phyloP scores from a whole-genome alignment of 2,113 vertebrate genomes.

The Epinephelus cyanopodus region DNA sequence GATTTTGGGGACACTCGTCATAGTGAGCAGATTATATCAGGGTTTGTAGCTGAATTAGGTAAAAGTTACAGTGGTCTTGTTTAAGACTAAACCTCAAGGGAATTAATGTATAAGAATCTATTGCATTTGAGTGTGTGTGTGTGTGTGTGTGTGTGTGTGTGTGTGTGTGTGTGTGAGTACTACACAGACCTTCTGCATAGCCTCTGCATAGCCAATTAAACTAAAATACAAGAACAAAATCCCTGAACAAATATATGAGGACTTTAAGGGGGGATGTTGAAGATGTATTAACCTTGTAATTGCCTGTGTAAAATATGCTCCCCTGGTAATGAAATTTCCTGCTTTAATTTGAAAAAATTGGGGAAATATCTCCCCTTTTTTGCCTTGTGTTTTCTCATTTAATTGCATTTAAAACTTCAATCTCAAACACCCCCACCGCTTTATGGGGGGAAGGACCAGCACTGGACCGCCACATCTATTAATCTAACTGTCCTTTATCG shows the following conservation, averaged over 20 bases:
- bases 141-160: slow-evolving; percentile 14
- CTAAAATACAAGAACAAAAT: slow-evolving; percentile 74
- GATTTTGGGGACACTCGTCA: slow-evolving; percentile 13
- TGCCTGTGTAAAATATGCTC: slow-evolving; percentile 81
- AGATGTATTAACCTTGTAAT: slow-evolving; percentile 82
- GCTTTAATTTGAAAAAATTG: slow-evolving; percentile 80
- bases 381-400: slow-evolving; percentile 72
- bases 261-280: slow-evolving; percentile 73
- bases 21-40: not conserved
- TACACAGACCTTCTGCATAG: slow-evolving; percentile 38
- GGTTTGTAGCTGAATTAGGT: not conserved
- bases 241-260: slow-evolving; percentile 73
- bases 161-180: slow-evolving; percentile 10
- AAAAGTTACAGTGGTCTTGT: slow-evolving; percentile 8
- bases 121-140: slow-evolving; percentile 9
- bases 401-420: slow-evolving; percentile 82
- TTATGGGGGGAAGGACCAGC: slow-evolving; percentile 53
- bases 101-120: slow-evolving; percentile 31
- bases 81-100: slow-evolving; percentile 17
- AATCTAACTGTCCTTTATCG: slow-evolving; percentile 80
- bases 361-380: slow-evolving; percentile 74
- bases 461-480: slow-evolving; percentile 74
- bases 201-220: slow-evolving; percentile 72
- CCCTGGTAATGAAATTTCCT: slow-evolving; percentile 79
- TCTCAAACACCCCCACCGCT: slow-evolving; percentile 70